Evolutionary conservation across 53 echinoderm and acorn worm genomes (phyloP).

Genomic region (Mesocentrotus franciscanus): DNA sequence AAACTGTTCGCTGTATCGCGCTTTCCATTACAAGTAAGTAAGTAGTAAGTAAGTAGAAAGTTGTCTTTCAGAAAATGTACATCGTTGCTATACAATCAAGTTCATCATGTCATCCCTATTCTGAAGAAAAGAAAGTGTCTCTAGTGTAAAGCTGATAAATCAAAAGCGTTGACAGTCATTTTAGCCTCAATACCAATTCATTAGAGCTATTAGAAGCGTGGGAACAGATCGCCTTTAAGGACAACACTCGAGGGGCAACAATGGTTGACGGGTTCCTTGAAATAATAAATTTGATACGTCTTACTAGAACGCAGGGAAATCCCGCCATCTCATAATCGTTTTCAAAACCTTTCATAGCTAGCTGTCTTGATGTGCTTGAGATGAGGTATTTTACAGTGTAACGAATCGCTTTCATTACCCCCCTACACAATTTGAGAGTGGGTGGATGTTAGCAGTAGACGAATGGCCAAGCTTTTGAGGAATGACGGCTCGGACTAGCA

Average conservation of each 20-base stretch:
- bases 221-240: neutral
- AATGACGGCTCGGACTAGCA: neutral
- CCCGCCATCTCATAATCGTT: neutral
- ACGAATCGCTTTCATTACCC: slow-evolving; percentile 23
- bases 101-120: too few species aligned
- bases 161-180: slow-evolving; percentile 4
- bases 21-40: too few species aligned
- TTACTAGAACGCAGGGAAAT: neutral
- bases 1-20: too few species aligned
- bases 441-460: neutral
- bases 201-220: neutral
- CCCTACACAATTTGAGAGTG: neutral
- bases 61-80: too few species aligned
- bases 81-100: too few species aligned
- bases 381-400: neutral
- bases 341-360: neutral
- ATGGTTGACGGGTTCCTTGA: neutral
- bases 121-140: too few species aligned
- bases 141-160: neutral
- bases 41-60: too few species aligned
- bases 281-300: neutral
- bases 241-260: neutral
- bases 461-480: neutral
- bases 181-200: slow-evolving; percentile 21
- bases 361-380: neutral